Percentiles rank a stretch among this genome's conserved stretches.
These are phyloP conservation scores for Poeciliopsis turneri DNA, from an alignment of 2,797 vertebrate genomes.

Conservation along the genomic window DNA sequence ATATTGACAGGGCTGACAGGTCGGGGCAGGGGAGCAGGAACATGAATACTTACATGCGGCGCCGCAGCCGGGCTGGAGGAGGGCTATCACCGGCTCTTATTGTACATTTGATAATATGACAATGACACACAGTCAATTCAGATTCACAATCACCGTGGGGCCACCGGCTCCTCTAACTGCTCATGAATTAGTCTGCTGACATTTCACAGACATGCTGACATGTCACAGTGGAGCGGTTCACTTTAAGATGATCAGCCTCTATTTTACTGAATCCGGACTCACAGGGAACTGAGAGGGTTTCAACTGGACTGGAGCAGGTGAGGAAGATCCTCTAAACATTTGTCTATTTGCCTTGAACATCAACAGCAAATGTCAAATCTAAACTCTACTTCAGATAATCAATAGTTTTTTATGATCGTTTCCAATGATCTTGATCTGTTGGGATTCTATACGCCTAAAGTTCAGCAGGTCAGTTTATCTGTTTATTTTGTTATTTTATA, in stretches of 20 bases:
- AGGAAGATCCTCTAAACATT: not conserved
- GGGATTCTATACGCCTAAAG: not conserved
- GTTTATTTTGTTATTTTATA: not conserved
- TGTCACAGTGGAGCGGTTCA: slow-evolving; percentile 7
- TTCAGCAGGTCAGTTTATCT: not conserved
- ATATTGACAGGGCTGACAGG: slow-evolving; percentile 77
- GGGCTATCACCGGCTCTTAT: slow-evolving; percentile 66
- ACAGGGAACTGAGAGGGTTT: not conserved
- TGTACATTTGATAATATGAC: slow-evolving; percentile 72
- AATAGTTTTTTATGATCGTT: too few species aligned
- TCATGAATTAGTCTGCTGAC: slow-evolving; percentile 59
- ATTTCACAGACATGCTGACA: slow-evolving; percentile 55
- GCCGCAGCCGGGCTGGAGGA: slow-evolving; percentile 12
- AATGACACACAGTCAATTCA: slow-evolving; percentile 65
- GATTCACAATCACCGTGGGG: slow-evolving; percentile 41
- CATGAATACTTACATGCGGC: slow-evolving; percentile 59
- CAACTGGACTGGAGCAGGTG: not conserved
- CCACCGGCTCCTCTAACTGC: slow-evolving; percentile 33
- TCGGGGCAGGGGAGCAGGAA: slow-evolving; percentile 55
- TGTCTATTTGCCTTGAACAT: not conserved
- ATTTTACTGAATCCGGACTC: slow-evolving; percentile 14
- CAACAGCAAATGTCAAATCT: not conserved
- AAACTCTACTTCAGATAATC: not conserved
- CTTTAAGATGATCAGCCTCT: not conserved
- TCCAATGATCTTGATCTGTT: not conserved